Conservation (phyloP, 35 echinoderm and acorn worm genomes). For the Holothuria glaberrima region DNA sequence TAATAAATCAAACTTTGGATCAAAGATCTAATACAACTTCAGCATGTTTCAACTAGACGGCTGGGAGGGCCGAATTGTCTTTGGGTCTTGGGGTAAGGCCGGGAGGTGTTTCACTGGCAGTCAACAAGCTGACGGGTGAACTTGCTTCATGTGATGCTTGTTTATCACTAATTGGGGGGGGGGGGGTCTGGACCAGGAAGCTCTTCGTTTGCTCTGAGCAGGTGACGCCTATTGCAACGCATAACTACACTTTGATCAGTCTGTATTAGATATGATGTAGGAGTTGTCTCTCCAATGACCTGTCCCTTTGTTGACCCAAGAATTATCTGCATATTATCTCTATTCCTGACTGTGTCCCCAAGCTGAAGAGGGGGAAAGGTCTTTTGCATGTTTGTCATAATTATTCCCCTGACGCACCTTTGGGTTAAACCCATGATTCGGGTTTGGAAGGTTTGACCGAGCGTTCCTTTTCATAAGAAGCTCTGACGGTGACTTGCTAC, state of each 20-base stretch:
- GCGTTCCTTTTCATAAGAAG: conserved; percentile 41
- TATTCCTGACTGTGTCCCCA: conserved; percentile 3
- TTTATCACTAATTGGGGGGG: not conserved
- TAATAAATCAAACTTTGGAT: too few relatives aligned
- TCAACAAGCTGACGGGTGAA: not conserved
- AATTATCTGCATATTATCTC: conserved; percentile 8
- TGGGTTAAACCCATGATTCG: too few relatives aligned
- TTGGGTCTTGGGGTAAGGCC: too few relatives aligned
- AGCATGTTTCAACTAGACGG: too few relatives aligned
- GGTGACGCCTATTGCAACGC: conserved; percentile 21
- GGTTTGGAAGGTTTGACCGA: conserved; percentile 56
- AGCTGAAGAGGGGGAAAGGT: not conserved
- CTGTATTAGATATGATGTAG: conserved; percentile 21
- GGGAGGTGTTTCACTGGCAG: too few relatives aligned
- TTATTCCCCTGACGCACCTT: not conserved
- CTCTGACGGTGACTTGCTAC: conserved; percentile 56
- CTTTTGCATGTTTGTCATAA: conserved; percentile 31
- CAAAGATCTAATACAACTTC: too few relatives aligned
- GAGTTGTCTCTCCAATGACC: conserved; percentile 4
- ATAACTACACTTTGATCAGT: conserved; percentile 3
- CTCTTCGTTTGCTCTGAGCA: not conserved
- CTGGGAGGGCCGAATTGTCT: too few relatives aligned
- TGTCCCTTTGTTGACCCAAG: conserved; percentile 13
- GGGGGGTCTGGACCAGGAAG: not conserved
- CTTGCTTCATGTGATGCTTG: not conserved